Evolutionary conservation across 2,113 vertebrate genomes (phyloP), one percentile per base, ranked within the genome.

Genomic region (Melanocharis versteri): DNA sequence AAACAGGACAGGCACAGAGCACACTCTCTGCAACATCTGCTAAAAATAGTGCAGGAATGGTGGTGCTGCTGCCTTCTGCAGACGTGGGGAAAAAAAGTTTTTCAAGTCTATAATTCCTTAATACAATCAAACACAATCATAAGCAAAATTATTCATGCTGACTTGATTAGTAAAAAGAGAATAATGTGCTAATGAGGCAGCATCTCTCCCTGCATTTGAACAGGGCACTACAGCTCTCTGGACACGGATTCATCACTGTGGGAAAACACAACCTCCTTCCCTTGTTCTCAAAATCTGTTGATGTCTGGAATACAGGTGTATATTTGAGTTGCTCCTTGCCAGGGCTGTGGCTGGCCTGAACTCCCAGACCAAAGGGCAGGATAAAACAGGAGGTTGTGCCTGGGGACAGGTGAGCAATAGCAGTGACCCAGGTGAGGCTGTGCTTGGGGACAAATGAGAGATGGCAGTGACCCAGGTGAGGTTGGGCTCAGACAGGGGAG

Each of bases 41-140:
- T 79, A 84, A 89, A 94, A 82, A 85, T 57, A 91, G 70, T 40
- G 48, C 56, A 65, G 40, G 21, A 65, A 39, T 76, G 37, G 24
- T 22, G 54, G 24, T 22, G 54, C 39, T 64, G 28, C 48, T 93
- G 73, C 48, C 50, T 92, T 48, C 73, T 72, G 33, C 48, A 83
- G 62, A 69, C 44, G 28, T 13, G 17, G 3, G 6, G 33, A 53
- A 44, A 40, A 65, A 39, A 42, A 17, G 13, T 15, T 84, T 76
- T 76, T 79, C 70, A 69, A 83, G 42, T 83, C 81, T 80, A 1
- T 51, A 61, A 83, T 83, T 90, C 42, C 26, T 51, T 76, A 81
- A 94, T 70, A 95, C 76, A 92, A 83, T 96, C 92, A 95, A 89
- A 66, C 33, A 60, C 48, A 88, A 75, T 89, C 69, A 47, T 13